Percentiles rank a stretch among this genome's conserved stretches.
Conservation (phyloP, 1,140 invertebrate genomes). For the Dolichoris vasculosae region DNA sequence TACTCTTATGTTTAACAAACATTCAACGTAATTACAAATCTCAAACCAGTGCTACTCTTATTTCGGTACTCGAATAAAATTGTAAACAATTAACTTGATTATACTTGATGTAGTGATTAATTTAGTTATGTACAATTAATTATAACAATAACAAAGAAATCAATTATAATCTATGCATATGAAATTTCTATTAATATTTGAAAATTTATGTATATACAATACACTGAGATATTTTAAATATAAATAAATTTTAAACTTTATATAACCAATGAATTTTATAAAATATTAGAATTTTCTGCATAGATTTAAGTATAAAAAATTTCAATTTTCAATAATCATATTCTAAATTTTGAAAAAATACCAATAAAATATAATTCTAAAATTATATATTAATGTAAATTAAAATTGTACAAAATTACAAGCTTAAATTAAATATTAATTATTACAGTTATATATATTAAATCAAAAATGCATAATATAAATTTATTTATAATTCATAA, state of each 20-base stretch:
- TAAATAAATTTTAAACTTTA: not conserved
- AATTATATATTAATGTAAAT: not conserved
- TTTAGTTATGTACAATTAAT: not conserved
- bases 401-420: not conserved
- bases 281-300: not conserved
- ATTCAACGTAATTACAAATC: slow-evolving; percentile 20
- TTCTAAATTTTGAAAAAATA: too few species aligned
- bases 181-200: not conserved
- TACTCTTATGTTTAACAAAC: slow-evolving; percentile 7
- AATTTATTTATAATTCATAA: too few species aligned
- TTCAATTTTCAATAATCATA: too few species aligned
- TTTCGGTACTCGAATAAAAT: not conserved
- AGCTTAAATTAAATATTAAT: too few species aligned
- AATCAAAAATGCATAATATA: too few species aligned
- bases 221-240: not conserved
- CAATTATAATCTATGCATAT: not conserved
- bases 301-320: not conserved
- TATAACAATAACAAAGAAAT: not conserved
- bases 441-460: too few species aligned
- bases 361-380: too few species aligned
- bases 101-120: not conserved
- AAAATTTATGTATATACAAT: not conserved
- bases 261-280: not conserved
- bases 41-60: not conserved
- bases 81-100: not conserved